phyloP scores from a whole-genome alignment of 2,113 vertebrate genomes.

The Nothobranchius kuhntae region DNA sequence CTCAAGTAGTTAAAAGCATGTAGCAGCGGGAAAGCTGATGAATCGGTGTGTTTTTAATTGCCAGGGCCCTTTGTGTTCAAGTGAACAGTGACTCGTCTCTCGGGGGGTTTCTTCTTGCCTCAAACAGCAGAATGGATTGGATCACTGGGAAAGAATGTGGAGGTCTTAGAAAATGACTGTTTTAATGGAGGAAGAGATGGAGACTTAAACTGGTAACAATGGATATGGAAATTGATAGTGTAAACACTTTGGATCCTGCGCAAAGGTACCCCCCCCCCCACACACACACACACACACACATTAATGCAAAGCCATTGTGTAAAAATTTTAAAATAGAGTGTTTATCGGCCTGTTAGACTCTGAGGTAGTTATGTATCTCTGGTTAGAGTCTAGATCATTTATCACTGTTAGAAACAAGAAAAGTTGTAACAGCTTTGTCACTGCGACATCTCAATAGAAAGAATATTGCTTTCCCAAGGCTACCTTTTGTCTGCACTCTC shows the following conservation, averaged over 20 bases:
- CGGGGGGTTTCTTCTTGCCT: slow-evolving; percentile 50
- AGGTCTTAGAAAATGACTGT: slow-evolving; percentile 29
- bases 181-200: slow-evolving; percentile 18
- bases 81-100: slow-evolving; percentile 59
- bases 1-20: slow-evolving; percentile 50
- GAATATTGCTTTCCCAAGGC: slow-evolving; percentile 54
- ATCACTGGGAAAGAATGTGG: slow-evolving; percentile 62
- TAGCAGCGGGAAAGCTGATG: slow-evolving; percentile 56
- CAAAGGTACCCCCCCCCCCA: not conserved
- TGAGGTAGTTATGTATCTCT: slow-evolving; percentile 10
- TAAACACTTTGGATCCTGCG: not conserved
- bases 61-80: slow-evolving; percentile 55
- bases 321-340: not conserved
- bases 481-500: slow-evolving; percentile 55
- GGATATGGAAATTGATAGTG: not conserved
- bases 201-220: not conserved
- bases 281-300: too few species aligned
- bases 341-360: slow-evolving; percentile 11
- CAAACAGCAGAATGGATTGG: slow-evolving; percentile 47
- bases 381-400: slow-evolving; percentile 38
- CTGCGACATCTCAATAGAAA: slow-evolving; percentile 44
- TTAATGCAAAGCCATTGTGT: too few species aligned
- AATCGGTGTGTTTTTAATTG: slow-evolving; percentile 62
- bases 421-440: slow-evolving; percentile 45
- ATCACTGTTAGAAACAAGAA: slow-evolving; percentile 32